phyloP scores from a whole-genome alignment of 2,888 invertebrate genomes.

The Drosophila meridiana region DNA sequence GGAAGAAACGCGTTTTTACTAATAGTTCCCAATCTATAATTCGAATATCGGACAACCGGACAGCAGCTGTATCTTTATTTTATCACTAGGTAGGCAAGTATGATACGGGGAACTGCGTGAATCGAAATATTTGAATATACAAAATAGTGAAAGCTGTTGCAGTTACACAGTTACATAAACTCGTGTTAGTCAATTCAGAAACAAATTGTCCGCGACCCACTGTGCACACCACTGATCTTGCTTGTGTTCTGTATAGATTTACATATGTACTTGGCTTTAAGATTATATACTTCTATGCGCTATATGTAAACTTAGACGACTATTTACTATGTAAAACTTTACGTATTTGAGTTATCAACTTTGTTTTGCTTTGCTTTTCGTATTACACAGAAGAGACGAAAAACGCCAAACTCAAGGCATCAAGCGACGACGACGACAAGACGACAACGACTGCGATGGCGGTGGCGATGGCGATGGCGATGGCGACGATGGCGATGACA shows the following conservation, averaged over 20 bases:
- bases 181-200: not conserved
- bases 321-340: slow-evolving; percentile 83
- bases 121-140: not conserved
- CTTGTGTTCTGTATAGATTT: slow-evolving; percentile 24
- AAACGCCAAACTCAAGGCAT: slow-evolving; percentile 58
- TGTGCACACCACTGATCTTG: slow-evolving; percentile 40
- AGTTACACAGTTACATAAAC: slow-evolving; percentile 3
- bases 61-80: not conserved
- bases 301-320: slow-evolving; percentile 74
- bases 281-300: slow-evolving; percentile 32
- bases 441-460: slow-evolving; percentile 29
- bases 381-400: slow-evolving; percentile 64
- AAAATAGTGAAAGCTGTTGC: slow-evolving; percentile 36
- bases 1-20: no score
- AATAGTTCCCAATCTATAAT: not conserved
- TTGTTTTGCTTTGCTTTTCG: slow-evolving; percentile 46
- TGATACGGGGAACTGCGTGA: not conserved
- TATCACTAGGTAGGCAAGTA: not conserved
- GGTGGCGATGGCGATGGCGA: slow-evolving; percentile 32
- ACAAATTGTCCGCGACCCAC: slow-evolving; percentile 20
- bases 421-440: slow-evolving; percentile 48
- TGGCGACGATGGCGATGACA: slow-evolving; percentile 8
- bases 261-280: slow-evolving; percentile 29
- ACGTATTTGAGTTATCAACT: slow-evolving; percentile 84
- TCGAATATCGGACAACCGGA: not conserved